These are phyloP conservation scores for Plestiodon gilberti DNA, from an alignment of 2,113 vertebrate genomes.

Conservation along the genomic window DNA sequence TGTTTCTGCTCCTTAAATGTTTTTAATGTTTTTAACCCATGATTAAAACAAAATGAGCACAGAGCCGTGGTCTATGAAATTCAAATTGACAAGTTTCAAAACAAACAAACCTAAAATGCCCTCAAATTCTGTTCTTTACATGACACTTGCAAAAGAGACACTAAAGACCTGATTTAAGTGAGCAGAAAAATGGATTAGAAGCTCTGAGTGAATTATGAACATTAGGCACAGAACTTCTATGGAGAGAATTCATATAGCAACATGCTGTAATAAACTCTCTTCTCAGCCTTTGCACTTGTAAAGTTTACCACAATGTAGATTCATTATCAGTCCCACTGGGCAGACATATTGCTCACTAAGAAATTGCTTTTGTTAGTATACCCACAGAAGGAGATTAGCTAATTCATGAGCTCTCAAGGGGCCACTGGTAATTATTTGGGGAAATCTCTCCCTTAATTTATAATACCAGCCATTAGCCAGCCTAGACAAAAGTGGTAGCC, in stretches of 20 bases:
- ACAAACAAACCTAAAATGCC: background rate
- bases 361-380: constrained; percentile 78
- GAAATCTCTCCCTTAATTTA: constrained; percentile 75
- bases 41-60: background rate
- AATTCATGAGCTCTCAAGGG: constrained; percentile 69
- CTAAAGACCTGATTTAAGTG: background rate
- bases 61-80: background rate
- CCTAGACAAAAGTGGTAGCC: constrained; percentile 59
- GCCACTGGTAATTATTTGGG: constrained; percentile 73
- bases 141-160: background rate
- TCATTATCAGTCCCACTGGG: constrained; percentile 73
- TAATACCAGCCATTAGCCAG: constrained; percentile 67
- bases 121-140: background rate
- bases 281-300: constrained; percentile 58
- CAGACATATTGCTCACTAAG: constrained; percentile 68
- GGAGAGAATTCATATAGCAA: constrained; percentile 40
- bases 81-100: constrained; percentile 17
- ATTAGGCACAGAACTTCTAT: constrained; percentile 30
- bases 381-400: constrained; percentile 70
- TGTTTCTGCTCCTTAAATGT: background rate
- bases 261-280: constrained; percentile 53
- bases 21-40: background rate
- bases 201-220: constrained; percentile 31
- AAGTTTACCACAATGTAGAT: constrained; percentile 75
- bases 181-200: constrained; percentile 1